These are phyloP conservation scores for Callimorpha dominula DNA, from an alignment of 2,888 invertebrate species.

Conservation along the genomic window DNA sequence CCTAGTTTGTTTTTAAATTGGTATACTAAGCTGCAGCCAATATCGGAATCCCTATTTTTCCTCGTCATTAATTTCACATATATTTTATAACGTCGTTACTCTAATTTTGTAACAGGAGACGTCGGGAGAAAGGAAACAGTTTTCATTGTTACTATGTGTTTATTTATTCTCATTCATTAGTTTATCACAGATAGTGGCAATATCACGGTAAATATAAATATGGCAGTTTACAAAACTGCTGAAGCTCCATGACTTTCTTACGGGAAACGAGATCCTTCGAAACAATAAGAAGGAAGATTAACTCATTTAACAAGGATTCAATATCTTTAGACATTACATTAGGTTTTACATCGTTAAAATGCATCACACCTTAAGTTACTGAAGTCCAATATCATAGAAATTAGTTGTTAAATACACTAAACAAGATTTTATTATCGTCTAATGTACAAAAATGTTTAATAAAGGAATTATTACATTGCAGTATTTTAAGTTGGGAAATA, in stretches of 20 bases:
- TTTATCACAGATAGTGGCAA: slow-evolving; percentile 73
- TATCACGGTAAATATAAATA: slow-evolving; percentile 59
- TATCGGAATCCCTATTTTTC: slow-evolving; percentile 24
- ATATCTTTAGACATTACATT: slow-evolving; percentile 40
- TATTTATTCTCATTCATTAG: slow-evolving; percentile 77
- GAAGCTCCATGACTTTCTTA: slow-evolving; percentile 54
- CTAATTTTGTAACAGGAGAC: slow-evolving; percentile 61
- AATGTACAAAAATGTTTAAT: slow-evolving; percentile 46
- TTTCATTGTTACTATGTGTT: slow-evolving; percentile 77
- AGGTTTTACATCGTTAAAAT: slow-evolving; percentile 45
- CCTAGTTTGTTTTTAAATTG: slow-evolving; percentile 27
- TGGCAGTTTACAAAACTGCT: slow-evolving; percentile 71
- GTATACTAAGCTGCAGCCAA: background rate
- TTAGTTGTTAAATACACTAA: slow-evolving; percentile 42
- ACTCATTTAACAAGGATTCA: slow-evolving; percentile 49
- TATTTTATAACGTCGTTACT: slow-evolving; percentile 28
- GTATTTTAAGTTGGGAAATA: slow-evolving; percentile 22
- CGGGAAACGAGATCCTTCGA: slow-evolving; percentile 58
- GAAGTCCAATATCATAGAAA: slow-evolving; percentile 40
- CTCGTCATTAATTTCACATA: slow-evolving; percentile 13
- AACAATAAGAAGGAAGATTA: slow-evolving; percentile 59
- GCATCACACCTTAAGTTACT: slow-evolving; percentile 45
- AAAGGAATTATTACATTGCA: slow-evolving; percentile 39
- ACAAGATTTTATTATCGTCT: slow-evolving; percentile 42
- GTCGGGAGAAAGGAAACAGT: slow-evolving; percentile 84